A percentile compares a stretch with the other conserved stretches of the same genome.
Conservation (phyloP, 2,888 invertebrate genomes). For the Lysandra coridon region DNA sequence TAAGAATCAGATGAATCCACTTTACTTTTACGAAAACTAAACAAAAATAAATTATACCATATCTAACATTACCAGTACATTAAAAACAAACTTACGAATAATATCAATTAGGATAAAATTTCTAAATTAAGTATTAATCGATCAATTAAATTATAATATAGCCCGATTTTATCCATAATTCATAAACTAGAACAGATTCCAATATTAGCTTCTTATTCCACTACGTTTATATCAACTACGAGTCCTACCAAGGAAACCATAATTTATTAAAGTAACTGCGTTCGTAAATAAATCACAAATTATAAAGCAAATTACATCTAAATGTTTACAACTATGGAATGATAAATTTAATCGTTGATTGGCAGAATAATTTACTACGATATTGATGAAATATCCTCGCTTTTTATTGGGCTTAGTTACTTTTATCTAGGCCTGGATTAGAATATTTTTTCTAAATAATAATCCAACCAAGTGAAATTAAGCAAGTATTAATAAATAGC, state of each 20-base stretch:
- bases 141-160: conserved; percentile 9
- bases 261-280: neutral
- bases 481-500: neutral
- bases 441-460: neutral
- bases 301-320: conserved; percentile 1
- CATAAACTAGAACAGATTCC: neutral
- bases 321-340: conserved; percentile 17
- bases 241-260: neutral
- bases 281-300: neutral
- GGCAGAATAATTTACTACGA: neutral
- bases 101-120: neutral
- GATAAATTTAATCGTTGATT: conserved; percentile 8
- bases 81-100: neutral
- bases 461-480: neutral
- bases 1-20: neutral
- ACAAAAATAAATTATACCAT: neutral
- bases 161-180: neutral
- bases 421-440: neutral
- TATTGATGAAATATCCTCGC: neutral
- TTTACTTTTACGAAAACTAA: neutral
- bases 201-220: neutral
- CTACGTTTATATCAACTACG: neutral
- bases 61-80: neutral
- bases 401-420: neutral
- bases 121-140: neutral